Evolutionary conservation across 2,888 invertebrate genomes (phyloP).

Genomic region (Amphipyra tragopoginis): DNA sequence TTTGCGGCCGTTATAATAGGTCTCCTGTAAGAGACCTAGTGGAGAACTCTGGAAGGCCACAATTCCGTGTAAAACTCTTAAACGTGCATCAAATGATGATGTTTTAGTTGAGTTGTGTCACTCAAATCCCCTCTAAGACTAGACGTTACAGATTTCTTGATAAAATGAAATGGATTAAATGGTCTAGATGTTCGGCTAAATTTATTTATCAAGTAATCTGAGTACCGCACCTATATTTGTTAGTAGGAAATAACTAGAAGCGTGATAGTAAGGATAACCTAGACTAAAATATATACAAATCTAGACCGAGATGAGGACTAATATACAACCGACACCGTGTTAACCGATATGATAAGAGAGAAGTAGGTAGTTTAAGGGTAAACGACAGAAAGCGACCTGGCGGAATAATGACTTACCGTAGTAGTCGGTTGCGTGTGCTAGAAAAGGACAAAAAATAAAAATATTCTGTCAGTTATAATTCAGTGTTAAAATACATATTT

Average conservation of each 20-base stretch:
- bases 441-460: slow-evolving; percentile 86
- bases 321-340: slow-evolving; percentile 85
- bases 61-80: slow-evolving; percentile 66
- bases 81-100: slow-evolving; percentile 65
- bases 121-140: slow-evolving; percentile 68
- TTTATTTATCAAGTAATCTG: slow-evolving; percentile 83
- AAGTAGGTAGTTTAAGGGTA: slow-evolving; percentile 73
- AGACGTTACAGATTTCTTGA: slow-evolving; percentile 81
- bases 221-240: slow-evolving; percentile 76
- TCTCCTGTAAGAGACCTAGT: slow-evolving; percentile 73
- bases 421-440: slow-evolving; percentile 99
- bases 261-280: slow-evolving; percentile 80
- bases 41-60: slow-evolving; percentile 91
- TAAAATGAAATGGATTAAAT: slow-evolving; percentile 63
- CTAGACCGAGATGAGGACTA: slow-evolving; percentile 74
- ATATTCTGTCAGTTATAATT: slow-evolving; percentile 77
- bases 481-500: slow-evolving; percentile 57
- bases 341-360: slow-evolving; percentile 75
- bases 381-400: slow-evolving; percentile 84
- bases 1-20: slow-evolving; percentile 77
- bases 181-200: slow-evolving; percentile 44
- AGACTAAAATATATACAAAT: slow-evolving; percentile 80
- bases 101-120: slow-evolving; percentile 66
- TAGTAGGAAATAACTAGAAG: slow-evolving; percentile 88
- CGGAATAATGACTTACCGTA: slow-evolving; percentile 98